Evolutionary conservation across 2,113 vertebrate genomes (phyloP), one percentile per base, ranked within the genome.

Genomic region (Bathybates hornii): DNA sequence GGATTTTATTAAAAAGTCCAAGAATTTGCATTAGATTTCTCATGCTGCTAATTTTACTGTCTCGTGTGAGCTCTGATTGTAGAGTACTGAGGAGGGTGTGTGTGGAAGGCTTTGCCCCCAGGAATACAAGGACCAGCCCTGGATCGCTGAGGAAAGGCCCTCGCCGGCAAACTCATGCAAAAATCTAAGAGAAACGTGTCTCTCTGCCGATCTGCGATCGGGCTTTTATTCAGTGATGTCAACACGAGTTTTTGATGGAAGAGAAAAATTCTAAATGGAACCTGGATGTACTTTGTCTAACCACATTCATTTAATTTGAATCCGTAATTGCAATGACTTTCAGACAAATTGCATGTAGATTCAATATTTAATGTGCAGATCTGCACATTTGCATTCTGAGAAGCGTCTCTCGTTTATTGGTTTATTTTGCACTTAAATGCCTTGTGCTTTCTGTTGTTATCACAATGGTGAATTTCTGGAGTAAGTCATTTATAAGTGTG

Each of bases 121-220:
- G 41, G 41, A 76, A 19, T 0, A 29, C 71, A 12, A n/a, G 73
- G 45, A 34, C 73, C 27, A 8, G 27, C 6, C 45, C 43, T 48
- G 45, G 16, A 32, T 50, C 17, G 6, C 71, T 12, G 16, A 76
- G 71, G 6, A 76, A 76, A 34, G 73, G 45, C 45, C 73, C 9
- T 52, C 1, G 3, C 38, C 5, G 2, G 10, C 2, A 59, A 50
- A 59, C 41, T 78, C 9, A 0, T 50, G 43, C 71, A 78, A 0
- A 10, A 24, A 6, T 83, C 38, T 82, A 21, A 32, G 53, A n/a
- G 34, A 80, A 48, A n/a, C 32, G 14, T 73, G 41, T 80, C 43
- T 91, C 32, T 27, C 68, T 73, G 21, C 24, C 32, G 43, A 78
- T 12, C 14, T 5, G 14, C 2, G 16, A 68, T 7, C 32, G 68